Conservation (phyloP, 2,888 invertebrate species). For the Torymus texanus region DNA sequence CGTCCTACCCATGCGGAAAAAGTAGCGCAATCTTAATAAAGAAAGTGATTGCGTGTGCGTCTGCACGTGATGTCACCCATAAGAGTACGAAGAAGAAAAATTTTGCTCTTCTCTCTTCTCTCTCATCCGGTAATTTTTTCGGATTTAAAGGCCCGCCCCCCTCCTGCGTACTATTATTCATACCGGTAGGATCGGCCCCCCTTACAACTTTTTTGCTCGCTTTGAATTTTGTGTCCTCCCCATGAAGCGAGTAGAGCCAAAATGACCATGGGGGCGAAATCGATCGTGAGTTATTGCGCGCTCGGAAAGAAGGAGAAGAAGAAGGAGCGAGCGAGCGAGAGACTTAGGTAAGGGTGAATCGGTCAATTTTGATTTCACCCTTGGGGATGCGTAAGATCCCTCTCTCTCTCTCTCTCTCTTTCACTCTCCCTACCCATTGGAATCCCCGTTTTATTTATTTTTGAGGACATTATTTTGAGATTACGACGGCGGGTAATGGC, state of each 20-base stretch:
- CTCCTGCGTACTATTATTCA: conserved; percentile 44
- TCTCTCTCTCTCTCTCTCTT: no score
- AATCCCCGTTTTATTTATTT: conserved; percentile 33
- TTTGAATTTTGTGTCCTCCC: conserved; percentile 47
- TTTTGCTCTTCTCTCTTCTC: background rate
- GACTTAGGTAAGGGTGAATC: conserved; percentile 13
- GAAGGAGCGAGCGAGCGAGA: background rate
- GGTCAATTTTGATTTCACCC: conserved; percentile 49
- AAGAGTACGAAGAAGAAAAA: background rate
- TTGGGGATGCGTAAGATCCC: background rate
- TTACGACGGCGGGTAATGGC: conserved; percentile 4
- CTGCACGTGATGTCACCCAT: background rate
- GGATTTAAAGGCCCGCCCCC: conserved; percentile 14
- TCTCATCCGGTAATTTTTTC: conserved; percentile 24
- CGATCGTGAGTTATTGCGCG: conserved; percentile 55
- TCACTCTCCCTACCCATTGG: background rate
- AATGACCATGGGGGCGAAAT: conserved; percentile 54
- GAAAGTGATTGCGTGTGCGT: conserved; percentile 1
- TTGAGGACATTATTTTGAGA: conserved; percentile 42
- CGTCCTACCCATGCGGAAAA: background rate
- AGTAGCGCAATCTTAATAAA: background rate
- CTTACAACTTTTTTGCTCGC: conserved; percentile 27
- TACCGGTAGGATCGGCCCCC: conserved; percentile 21
- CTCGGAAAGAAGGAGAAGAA: conserved; percentile 1
- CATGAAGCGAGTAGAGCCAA: conserved; percentile 22